Evolutionary conservation across 2,797 vertebrate species (phyloP).

Genomic region (Remorina albescens): DNA sequence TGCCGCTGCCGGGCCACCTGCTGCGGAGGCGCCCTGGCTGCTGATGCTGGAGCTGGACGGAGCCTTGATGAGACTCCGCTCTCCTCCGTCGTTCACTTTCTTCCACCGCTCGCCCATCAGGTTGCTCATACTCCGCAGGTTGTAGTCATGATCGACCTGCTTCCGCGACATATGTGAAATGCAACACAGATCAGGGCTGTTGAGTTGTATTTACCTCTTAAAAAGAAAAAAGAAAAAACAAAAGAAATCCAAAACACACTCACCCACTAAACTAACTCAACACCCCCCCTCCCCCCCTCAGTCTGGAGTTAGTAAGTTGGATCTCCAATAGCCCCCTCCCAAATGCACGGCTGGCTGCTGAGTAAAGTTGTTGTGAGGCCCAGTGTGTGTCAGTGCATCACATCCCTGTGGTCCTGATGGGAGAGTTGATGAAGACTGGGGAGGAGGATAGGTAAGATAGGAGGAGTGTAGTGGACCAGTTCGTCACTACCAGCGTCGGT

Average conservation of each 20-base stretch:
- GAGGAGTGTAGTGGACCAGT: conserved; percentile 66
- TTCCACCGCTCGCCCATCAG: conserved; percentile 95
- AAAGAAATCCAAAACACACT: conserved; percentile 19
- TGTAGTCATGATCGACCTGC: conserved; percentile 94
- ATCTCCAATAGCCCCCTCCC: conserved; percentile 18
- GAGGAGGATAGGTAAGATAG: conserved; percentile 70
- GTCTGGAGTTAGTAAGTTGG: conserved; percentile 2
- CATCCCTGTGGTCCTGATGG: conserved; percentile 76
- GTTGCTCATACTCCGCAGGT: conserved; percentile 93
- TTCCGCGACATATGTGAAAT: conserved; percentile 92
- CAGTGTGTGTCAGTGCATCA: conserved; percentile 30
- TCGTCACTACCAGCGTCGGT: conserved; percentile 75
- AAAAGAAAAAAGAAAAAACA: conserved; percentile 5
- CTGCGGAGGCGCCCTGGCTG: conserved; percentile 79
- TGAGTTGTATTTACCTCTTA: conserved; percentile 40
- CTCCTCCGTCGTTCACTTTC: conserved; percentile 86
- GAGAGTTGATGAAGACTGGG: conserved; percentile 66
- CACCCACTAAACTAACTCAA: conserved; percentile 15
- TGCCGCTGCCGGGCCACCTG: conserved; percentile 27
- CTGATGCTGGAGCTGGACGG: conserved; percentile 88
- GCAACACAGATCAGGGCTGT: conserved; percentile 47
- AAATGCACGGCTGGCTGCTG: not conserved
- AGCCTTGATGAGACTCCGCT: conserved; percentile 88
- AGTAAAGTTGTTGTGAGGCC: conserved; percentile 58
- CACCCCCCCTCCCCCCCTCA: conserved; percentile 37